Conservation (phyloP, 2,113 vertebrate species). For the Eublepharis macularius region DNA sequence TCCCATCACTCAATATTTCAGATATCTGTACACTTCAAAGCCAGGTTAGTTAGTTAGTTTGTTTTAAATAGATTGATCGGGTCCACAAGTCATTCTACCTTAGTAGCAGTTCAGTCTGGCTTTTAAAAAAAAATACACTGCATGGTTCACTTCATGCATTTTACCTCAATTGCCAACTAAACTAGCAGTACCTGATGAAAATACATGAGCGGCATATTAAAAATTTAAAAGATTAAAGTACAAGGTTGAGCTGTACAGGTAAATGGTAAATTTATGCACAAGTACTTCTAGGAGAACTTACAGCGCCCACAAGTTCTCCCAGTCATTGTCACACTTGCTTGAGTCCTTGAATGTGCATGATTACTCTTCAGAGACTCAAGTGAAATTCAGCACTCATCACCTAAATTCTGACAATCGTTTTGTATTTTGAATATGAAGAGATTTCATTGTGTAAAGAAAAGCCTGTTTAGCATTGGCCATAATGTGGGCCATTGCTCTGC, state of each 20-base stretch:
- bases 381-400: constrained; percentile 16
- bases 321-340: background rate
- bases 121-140: background rate
- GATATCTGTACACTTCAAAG: background rate
- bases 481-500: background rate
- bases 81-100: background rate
- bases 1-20: background rate
- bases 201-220: constrained; percentile 10
- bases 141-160: constrained; percentile 29
- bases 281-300: constrained; percentile 19
- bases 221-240: background rate
- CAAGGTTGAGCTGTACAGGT: constrained; percentile 24
- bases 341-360: background rate
- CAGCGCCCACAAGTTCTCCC: constrained; percentile 32
- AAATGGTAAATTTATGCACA: constrained; percentile 25
- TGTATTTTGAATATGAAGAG: constrained; percentile 30
- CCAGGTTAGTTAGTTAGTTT: background rate
- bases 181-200: constrained; percentile 12
- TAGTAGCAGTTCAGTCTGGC: background rate
- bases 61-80: background rate
- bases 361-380: constrained; percentile 1
- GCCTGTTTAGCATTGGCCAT: background rate
- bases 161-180: constrained; percentile 15
- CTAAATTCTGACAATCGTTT: background rate
- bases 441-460: constrained; percentile 11